A percentile compares a stretch with the other conserved stretches of the same genome.
These are phyloP conservation scores for Cyclura pinguis DNA, from an alignment of 2,797 vertebrate species.

Conservation along the genomic window DNA sequence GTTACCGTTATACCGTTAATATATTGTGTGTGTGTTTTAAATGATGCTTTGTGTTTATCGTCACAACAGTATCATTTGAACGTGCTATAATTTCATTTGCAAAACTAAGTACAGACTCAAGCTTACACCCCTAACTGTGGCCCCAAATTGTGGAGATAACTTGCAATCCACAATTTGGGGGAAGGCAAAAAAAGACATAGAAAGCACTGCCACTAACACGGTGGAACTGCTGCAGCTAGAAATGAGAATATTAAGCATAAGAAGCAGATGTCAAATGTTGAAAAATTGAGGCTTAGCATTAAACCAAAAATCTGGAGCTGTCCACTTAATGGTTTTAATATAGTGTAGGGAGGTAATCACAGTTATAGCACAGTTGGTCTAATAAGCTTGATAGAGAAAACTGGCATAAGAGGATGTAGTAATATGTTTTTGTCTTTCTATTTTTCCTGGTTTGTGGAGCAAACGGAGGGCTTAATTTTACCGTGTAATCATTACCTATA, in stretches of 20 bases:
- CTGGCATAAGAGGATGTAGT: not conserved
- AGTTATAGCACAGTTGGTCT: slow-evolving; percentile 7
- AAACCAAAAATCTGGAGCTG: slow-evolving; percentile 9
- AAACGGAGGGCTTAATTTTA: slow-evolving; percentile 9
- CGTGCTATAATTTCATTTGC: not conserved
- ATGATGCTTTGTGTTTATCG: not conserved
- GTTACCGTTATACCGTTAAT: not conserved
- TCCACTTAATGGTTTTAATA: slow-evolving; percentile 13
- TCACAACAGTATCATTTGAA: not conserved
- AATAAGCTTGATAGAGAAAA: not conserved
- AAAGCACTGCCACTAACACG: not conserved
- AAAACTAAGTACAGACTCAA: not conserved
- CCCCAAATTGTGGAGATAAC: not conserved
- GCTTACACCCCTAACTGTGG: not conserved
- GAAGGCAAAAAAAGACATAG: not conserved
- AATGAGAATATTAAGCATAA: not conserved
- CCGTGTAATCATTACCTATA: not conserved
- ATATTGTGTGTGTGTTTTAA: not conserved
- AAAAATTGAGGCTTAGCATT: not conserved
- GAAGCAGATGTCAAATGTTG: not conserved
- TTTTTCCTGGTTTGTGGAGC: slow-evolving; percentile 15
- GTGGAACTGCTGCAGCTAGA: not conserved
- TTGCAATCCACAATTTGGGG: not conserved
- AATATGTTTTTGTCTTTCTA: not conserved
- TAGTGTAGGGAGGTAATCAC: not conserved